phyloP scores from a whole-genome alignment of 2,888 invertebrate species.

The Iphiclides podalirius region DNA sequence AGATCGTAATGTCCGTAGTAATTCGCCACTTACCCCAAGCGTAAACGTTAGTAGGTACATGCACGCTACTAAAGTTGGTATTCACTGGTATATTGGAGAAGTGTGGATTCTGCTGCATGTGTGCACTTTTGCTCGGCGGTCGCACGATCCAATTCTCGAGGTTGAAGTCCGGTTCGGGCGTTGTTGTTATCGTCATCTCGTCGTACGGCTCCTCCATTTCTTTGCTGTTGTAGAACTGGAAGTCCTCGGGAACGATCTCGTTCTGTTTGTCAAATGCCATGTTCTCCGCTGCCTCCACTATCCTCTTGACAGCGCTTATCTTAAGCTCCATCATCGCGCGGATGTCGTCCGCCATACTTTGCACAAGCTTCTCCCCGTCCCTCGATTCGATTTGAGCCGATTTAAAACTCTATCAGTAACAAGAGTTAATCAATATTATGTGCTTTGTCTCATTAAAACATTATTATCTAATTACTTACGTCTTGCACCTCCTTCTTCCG shows the following conservation, averaged over 20 bases:
- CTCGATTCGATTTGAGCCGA: constrained; percentile 86
- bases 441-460: too few species aligned
- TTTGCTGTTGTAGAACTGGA: constrained; percentile 86
- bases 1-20: too few species aligned
- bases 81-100: constrained; percentile 90
- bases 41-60: constrained; percentile 97
- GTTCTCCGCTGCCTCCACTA: constrained; percentile 93
- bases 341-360: constrained; percentile 91
- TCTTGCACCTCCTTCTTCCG: constrained; percentile 88
- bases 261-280: constrained; percentile 83
- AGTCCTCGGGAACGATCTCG: constrained; percentile 79
- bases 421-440: neutral
- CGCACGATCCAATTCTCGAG: constrained; percentile 75
- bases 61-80: constrained; percentile 91
- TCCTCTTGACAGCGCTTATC: constrained; percentile 91
- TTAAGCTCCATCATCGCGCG: constrained; percentile 93
- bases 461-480: constrained; percentile 79
- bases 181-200: constrained; percentile 68
- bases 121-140: constrained; percentile 81
- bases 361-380: constrained; percentile 88
- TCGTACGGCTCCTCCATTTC: constrained; percentile 82
- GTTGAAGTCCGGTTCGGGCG: constrained; percentile 76
- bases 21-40: constrained; percentile 89
- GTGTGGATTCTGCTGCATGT: constrained; percentile 84
- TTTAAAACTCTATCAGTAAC: constrained; percentile 84